Base-by-base conservation (phyloP, 1,140 invertebrate species). In the Hirudo medicinalis region DNA sequence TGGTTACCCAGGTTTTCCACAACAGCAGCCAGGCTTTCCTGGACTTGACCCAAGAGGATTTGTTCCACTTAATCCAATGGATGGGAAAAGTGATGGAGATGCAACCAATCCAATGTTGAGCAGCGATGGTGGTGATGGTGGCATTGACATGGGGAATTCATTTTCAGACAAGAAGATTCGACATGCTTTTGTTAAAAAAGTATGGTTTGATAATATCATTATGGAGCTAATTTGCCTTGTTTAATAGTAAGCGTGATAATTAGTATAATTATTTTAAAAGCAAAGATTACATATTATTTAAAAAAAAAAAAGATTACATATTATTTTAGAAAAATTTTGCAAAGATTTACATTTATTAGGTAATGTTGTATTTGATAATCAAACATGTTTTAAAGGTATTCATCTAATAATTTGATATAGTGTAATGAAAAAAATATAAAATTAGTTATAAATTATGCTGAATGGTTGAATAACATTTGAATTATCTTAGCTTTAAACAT, bases 101-200 rank as follows among this genome's bases (percentile, higher is more conserved):
- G 43, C 67, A 20, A n/a, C 67, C 22, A 49, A 68, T 17, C 67
- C 67, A 29, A 15, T 22, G 40, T 13, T 53, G 9, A 53, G 29
- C 22, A 40, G n/a, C 5, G n/a, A 53, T 54, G 69, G 49, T 25
- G 57, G 13, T 2, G 55, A 49, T 29, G 67, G 54, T n/a, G 67
- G 55, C 29, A 43, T 66, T 0, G 71, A 57, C 40, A 70, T 43
- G 5, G 63, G 60, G n/a, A 25, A 22, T 36, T 75, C 75, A 15
- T 79, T 79, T 72, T 78, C 76, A 40, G 76, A 80, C 54, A 80
- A 80, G 73, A 73, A 74, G 13, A 69, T 80, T 27, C 67, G 79
- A 17, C 70, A 75, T 29, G 76, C 71, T 53, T 80, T 80, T 69
- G 79, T 80, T 27, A 74, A 71, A 71, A 80, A 78, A 76, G 79